Evolutionary conservation across 2,888 invertebrate genomes (phyloP).

Genomic region (Lydus trimaculatus): DNA sequence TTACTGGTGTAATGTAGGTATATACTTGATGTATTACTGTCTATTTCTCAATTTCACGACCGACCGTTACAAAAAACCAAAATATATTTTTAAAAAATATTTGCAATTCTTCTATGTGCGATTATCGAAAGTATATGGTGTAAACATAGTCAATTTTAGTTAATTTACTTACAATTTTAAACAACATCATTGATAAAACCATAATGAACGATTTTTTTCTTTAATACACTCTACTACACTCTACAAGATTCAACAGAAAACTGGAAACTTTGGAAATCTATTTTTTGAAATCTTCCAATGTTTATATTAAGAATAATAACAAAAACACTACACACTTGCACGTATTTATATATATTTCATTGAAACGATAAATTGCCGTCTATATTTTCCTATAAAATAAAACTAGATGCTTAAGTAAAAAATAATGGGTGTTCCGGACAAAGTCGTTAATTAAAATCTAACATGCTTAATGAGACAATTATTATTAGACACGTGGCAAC

Average conservation of each 20-base stretch:
- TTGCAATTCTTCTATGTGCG: no score
- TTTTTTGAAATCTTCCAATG: slow-evolving; percentile 27
- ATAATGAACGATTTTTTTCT: slow-evolving; percentile 12
- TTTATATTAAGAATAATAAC: slow-evolving; percentile 18
- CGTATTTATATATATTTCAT: slow-evolving; percentile 17
- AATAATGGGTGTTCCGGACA: neutral
- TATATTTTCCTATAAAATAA: slow-evolving; percentile 15
- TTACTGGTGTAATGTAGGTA: neutral
- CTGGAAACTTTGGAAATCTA: slow-evolving; percentile 17
- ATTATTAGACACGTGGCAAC: slow-evolving; percentile 2
- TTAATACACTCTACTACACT: slow-evolving; percentile 4
- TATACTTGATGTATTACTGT: neutral
- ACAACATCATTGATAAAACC: slow-evolving; percentile 21
- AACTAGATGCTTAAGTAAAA: neutral
- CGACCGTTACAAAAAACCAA: neutral
- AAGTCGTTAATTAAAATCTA: slow-evolving; percentile 8
- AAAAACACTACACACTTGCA: neutral
- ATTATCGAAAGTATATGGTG: no score
- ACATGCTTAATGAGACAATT: slow-evolving; percentile 18
- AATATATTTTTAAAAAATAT: neutral
- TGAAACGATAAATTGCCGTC: slow-evolving; percentile 25
- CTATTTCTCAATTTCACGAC: neutral
- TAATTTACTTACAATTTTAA: slow-evolving; percentile 24
- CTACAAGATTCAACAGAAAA: slow-evolving; percentile 12
- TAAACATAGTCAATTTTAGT: no score